These are phyloP conservation scores for Ormyrus nitidulus DNA, from an alignment of 2,888 invertebrate genomes.

Conservation along the genomic window DNA sequence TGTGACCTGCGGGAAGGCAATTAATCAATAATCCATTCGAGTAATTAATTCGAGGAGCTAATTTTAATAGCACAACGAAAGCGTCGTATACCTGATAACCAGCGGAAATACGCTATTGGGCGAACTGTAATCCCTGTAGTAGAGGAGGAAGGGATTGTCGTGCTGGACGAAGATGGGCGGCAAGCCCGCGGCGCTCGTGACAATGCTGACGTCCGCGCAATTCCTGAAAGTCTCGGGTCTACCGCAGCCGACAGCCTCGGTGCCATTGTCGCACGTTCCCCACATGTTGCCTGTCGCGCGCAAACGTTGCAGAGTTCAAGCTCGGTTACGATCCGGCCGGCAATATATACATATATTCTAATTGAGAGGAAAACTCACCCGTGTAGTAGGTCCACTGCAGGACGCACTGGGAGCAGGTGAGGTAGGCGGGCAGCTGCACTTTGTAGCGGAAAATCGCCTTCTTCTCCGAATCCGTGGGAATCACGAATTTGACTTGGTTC, in stretches of 20 bases:
- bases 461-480: conserved; percentile 85
- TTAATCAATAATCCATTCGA: not conserved
- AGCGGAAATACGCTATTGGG: conserved; percentile 84
- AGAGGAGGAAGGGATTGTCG: conserved; percentile 86
- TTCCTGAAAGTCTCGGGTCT: conserved; percentile 93
- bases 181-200: conserved; percentile 86
- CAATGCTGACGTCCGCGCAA: conserved; percentile 91
- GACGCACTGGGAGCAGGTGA: conserved; percentile 92
- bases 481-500: conserved; percentile 82
- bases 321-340: too few species aligned
- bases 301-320: too few species aligned
- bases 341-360: not conserved
- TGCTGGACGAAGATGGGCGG: conserved; percentile 82
- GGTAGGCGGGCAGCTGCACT: conserved; percentile 86
- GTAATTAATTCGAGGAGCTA: too few species aligned
- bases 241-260: conserved; percentile 92
- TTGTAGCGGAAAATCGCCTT: conserved; percentile 81
- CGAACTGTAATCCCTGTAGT: conserved; percentile 83
- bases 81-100: conserved; percentile 83
- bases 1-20: conserved; percentile 79
- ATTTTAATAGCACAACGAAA: not conserved
- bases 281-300: conserved; percentile 86
- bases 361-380: conserved; percentile 74
- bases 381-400: conserved; percentile 96
- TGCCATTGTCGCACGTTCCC: conserved; percentile 91